Base-by-base conservation (phyloP, 2,888 invertebrate genomes). In the Agriotes lineatus region DNA sequence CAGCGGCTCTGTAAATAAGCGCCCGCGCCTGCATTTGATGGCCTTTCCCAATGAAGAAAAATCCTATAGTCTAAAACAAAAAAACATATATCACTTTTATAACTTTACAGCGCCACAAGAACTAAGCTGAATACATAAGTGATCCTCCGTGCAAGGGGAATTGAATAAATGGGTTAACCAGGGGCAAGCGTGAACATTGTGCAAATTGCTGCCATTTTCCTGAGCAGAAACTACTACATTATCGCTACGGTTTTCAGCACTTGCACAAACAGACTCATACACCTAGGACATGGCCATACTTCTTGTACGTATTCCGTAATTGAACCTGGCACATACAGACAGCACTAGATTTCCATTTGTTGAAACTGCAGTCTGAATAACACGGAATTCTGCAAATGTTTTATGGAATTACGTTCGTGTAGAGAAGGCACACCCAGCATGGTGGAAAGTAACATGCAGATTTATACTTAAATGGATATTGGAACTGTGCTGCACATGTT, bases 141-240 rank as follows among this genome's bases (percentile, higher is more conserved):
- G 50, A 61, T 61, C 37, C 18, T 50, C 19, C 35, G 50, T 22
- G 50, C 56, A 56, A 48, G 19, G 61, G 37, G 44, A 50, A 61
- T 61, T 33, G 61, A 48, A 48, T 61, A 61, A 61, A 61, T 50
- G 61, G 50, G 61, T 48, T 61, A 61, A 61, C 61, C 48, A 61
- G 20, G 50, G 19, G 45, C 35, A 61, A 61, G 22, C 61, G 61
- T 61, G 61, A 61, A 50, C 50, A 30, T 61, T 50, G 61, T 59
- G 59, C 50, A 50, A 50, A 61, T 61, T 33, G 37, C 61, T 22
- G 20, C 18, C 48, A 20, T 61, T 50, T 50, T 35, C 33, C 44
- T 18, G 12, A 61, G 30, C 60, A 60, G 45, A 60, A 60, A 42
- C 50, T 42, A 50, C 61, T 42, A 35, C 19, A 50, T 61, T 61